Conservation (phyloP, 2,888 invertebrate genomes). For the Hemithea aestivaria region DNA sequence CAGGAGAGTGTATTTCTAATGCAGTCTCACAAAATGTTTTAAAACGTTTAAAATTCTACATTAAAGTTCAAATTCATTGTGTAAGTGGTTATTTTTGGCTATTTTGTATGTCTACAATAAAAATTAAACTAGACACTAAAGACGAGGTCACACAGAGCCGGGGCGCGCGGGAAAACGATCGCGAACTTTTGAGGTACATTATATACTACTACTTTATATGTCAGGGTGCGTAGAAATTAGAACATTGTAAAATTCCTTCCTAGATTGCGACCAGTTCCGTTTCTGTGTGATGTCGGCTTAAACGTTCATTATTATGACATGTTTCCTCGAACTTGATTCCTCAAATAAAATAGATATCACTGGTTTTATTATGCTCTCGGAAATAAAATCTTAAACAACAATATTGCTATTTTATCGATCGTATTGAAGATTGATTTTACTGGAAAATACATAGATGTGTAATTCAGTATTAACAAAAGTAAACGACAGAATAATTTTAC, state of each 20-base stretch:
- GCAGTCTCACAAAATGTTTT: conserved; percentile 27
- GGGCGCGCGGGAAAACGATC: no score
- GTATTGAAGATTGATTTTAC: conserved; percentile 21
- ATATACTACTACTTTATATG: no score
- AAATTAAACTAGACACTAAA: neutral
- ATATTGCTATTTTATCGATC: conserved; percentile 10
- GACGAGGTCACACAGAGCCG: no score
- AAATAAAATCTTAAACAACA: conserved; percentile 2
- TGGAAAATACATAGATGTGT: conserved; percentile 7
- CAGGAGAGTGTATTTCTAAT: conserved; percentile 22
- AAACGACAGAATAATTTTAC: conserved; percentile 21
- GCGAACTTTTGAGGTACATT: no score
- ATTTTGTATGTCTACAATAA: conserved; percentile 3
- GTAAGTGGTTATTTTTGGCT: neutral
- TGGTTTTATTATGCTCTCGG: conserved; percentile 22
- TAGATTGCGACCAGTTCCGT: no score
- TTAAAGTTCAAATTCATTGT: conserved; percentile 10
- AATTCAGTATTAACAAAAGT: conserved; percentile 17
- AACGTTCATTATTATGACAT: no score
- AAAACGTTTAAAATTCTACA: conserved; percentile 25
- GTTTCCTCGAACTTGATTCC: neutral
- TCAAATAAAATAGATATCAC: conserved; percentile 13
- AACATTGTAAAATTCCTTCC: no score
- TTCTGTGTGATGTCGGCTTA: no score
- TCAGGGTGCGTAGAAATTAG: no score